Evolutionary conservation across 2,797 vertebrate species (phyloP).

Genomic region (Petrocephalus schoutedeni): DNA sequence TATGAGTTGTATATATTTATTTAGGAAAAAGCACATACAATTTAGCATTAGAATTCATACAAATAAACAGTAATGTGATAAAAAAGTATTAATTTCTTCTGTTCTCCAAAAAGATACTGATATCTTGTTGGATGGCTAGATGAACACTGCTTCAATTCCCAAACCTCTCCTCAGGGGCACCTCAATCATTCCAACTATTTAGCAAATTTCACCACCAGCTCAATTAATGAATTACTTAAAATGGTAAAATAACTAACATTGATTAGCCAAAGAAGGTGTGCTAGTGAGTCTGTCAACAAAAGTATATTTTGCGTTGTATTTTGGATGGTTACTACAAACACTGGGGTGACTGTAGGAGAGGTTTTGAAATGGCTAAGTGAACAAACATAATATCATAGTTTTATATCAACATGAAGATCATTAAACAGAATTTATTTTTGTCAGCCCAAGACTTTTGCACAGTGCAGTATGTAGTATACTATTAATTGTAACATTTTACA

Average conservation of each 20-base stretch:
- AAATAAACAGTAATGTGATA: neutral
- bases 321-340: neutral
- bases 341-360: neutral
- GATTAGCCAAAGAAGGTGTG: neutral
- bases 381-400: neutral
- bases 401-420: neutral
- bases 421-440: too few relatives aligned
- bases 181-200: neutral
- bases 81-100: neutral
- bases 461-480: neutral
- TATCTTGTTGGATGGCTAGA: neutral
- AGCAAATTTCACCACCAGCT: neutral
- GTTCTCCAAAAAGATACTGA: neutral
- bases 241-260: neutral
- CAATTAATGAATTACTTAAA: neutral
- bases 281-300: neutral
- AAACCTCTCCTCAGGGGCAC: neutral
- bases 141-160: neutral
- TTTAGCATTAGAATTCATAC: neutral
- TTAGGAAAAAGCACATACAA: neutral
- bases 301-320: neutral
- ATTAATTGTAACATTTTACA: neutral
- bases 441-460: too few relatives aligned
- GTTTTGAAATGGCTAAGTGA: neutral
- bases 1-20: neutral